These are phyloP conservation scores for Propithecus coquereli DNA, from an alignment of 2,113 vertebrate genomes.

Conservation along the genomic window DNA sequence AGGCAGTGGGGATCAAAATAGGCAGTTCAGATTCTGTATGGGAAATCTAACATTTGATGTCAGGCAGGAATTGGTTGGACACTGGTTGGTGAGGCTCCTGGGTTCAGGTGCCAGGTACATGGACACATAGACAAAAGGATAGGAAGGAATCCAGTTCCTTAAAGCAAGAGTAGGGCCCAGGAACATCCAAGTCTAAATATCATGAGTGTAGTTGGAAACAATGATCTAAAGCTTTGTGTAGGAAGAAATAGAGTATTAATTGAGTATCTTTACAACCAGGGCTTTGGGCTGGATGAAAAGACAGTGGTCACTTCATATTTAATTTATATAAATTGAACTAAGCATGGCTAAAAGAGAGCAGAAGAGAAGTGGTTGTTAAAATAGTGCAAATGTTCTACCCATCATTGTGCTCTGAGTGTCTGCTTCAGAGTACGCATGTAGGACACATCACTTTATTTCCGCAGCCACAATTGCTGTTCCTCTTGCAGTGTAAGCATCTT, in stretches of 20 bases:
- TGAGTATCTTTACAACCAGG: background rate
- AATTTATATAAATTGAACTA: background rate
- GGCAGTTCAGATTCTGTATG: background rate
- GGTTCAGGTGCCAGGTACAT: background rate
- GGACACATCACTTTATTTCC: background rate
- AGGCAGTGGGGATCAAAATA: background rate
- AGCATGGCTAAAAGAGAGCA: background rate
- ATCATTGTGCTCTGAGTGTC: background rate
- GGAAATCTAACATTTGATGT: background rate
- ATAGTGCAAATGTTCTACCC: background rate
- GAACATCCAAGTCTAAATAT: background rate
- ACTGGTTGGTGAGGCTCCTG: background rate
- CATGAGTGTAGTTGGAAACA: background rate
- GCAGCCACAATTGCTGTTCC: background rate
- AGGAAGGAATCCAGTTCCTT: background rate
- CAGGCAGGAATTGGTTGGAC: background rate
- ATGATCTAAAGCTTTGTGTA: background rate
- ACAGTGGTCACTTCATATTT: background rate
- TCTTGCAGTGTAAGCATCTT: background rate
- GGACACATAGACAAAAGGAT: background rate
- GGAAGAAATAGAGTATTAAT: background rate
- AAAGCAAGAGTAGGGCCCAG: background rate
- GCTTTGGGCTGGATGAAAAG: background rate
- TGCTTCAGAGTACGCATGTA: background rate
- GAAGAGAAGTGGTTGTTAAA: background rate